These are phyloP conservation scores for Castor canadensis DNA, from an alignment of 2,113 vertebrate species.

Conservation along the genomic window DNA sequence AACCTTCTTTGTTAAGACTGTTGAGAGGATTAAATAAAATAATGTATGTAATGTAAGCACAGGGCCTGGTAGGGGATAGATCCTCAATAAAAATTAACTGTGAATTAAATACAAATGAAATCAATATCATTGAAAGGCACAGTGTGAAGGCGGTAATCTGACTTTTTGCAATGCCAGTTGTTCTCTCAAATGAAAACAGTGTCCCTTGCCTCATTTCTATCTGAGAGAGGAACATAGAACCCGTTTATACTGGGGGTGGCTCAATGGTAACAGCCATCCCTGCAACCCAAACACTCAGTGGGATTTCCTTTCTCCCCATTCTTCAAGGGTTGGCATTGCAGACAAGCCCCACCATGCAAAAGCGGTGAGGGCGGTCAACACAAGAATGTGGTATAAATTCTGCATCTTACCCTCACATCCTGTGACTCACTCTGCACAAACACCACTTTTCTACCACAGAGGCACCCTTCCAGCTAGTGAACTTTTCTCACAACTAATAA, in stretches of 20 bases:
- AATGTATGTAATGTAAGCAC: neutral
- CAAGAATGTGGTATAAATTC: neutral
- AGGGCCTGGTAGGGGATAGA: neutral
- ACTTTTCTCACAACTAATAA: neutral
- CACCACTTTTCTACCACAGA: neutral
- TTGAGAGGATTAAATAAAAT: conserved; percentile 31
- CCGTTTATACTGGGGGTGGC: conserved; percentile 53
- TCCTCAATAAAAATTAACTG: neutral
- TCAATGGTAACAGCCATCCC: conserved; percentile 86
- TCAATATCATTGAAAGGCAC: neutral
- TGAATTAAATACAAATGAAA: neutral
- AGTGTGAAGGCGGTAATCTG: conserved; percentile 67
- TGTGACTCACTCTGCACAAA: neutral
- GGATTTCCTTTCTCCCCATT: conserved; percentile 85
- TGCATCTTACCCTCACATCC: neutral
- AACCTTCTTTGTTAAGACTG: neutral
- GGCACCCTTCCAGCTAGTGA: neutral
- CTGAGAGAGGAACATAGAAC: conserved; percentile 61
- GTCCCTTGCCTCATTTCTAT: conserved; percentile 82
- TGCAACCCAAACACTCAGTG: conserved; percentile 81
- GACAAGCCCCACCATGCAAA: neutral
- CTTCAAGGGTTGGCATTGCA: neutral
- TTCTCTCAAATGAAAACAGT: conserved; percentile 80
- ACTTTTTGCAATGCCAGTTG: conserved; percentile 65
- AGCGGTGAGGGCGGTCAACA: neutral